Percentiles rank a stretch among this genome's conserved stretches.
Conservation (phyloP, 2,888 invertebrate species). For the Troides aeacus region DNA sequence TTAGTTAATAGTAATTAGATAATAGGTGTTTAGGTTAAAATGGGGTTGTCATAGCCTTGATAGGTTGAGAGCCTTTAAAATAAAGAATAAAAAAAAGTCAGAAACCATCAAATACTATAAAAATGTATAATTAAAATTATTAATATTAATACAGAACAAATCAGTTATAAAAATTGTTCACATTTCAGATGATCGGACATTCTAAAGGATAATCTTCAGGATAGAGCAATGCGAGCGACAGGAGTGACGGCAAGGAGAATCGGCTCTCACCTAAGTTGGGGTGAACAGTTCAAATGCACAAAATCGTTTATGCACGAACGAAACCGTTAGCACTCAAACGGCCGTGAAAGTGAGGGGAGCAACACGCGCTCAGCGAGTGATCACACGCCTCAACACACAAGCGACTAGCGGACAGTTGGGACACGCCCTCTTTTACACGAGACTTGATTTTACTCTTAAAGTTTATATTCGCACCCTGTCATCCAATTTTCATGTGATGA, state of each 20-base stretch:
- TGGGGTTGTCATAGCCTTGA: too few species aligned
- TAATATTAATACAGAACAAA: not conserved
- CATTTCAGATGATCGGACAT: not conserved
- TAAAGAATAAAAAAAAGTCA: not conserved
- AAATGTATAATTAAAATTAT: not conserved
- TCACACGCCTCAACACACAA: slow-evolving; percentile 36
- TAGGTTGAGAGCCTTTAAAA: too few species aligned
- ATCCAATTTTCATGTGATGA: too few species aligned
- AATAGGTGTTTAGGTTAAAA: too few species aligned
- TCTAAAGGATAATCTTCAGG: not conserved
- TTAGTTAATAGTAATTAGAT: too few species aligned
- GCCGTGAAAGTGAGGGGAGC: slow-evolving; percentile 48
- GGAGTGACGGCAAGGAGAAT: too few species aligned
- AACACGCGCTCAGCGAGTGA: slow-evolving; percentile 50
- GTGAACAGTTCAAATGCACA: slow-evolving; percentile 23
- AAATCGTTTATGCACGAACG: slow-evolving; percentile 34
- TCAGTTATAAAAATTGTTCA: not conserved
- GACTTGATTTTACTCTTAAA: not conserved
- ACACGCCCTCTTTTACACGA: not conserved
- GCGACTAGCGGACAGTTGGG: slow-evolving; percentile 35
- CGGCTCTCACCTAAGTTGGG: too few species aligned
- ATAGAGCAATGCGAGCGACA: too few species aligned
- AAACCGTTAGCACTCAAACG: slow-evolving; percentile 31
- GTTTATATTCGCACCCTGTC: too few species aligned
- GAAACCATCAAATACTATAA: not conserved